Base-by-base conservation (phyloP, 1,140 invertebrate genomes). In the Drosophila yakuba region DNA sequence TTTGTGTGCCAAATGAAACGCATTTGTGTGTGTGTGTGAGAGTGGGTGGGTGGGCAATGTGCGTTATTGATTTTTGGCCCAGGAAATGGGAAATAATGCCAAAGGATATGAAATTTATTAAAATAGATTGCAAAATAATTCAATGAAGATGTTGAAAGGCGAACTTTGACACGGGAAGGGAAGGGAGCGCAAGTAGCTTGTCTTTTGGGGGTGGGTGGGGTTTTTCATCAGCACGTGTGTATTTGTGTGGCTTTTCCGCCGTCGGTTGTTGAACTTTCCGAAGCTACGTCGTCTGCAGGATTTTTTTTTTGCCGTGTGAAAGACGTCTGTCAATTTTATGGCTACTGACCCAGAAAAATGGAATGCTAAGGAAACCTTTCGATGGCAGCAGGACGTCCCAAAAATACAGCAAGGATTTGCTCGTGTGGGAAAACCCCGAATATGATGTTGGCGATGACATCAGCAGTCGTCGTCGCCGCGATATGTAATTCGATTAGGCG, bases 101-200 rank as follows among this genome's bases (percentile, higher is more conserved):
- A 77, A 52, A 77, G 76, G 72, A 89, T 74, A 86, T 82, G 64
- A 69, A 79, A 88, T 82, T 68, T 83, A 88, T 88, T 83, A 77
- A 83, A 77, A 83, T 80, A 80, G 73, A 88, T 88, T 80, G 84
- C 84, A 71, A 88, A 88, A 88, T 89, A 88, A 88, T 88, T 88
- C 58, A 80, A 83, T 89, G 51, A 89, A 80, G 63, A 55, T 52
- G 73, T 75, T 75, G 73, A 64, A 72, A 54, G 52, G 47, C 62
- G 57, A 64, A 38, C 36, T 51, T 51, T 35, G 48, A 35, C 15
- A 28, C 17, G 17, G 17, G 25, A n/a, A 4, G n/a, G 10, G 20
- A 20, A 20, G 25, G 68, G 17, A 52, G 25, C 11, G 45, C 36
- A 12, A 39, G 35, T 51, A 17, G 32, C 4, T 35, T 47, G 12